Evolutionary conservation across 2,797 vertebrate species (phyloP), one percentile per base, ranked within the genome.

Genomic region (Urosaurus nigricauda): DNA sequence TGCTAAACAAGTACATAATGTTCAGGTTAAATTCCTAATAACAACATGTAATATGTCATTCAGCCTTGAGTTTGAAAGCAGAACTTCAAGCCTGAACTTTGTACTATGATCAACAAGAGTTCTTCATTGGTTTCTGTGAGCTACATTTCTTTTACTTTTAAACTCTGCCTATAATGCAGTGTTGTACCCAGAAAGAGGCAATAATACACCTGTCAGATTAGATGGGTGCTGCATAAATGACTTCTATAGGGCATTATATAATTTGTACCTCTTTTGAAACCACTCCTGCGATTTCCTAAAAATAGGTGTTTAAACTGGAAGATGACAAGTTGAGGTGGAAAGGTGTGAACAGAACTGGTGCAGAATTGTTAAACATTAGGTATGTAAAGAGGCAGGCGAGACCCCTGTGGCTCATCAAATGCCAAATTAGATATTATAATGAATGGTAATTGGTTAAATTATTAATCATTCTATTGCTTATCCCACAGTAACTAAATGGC

Each of bases 391-490:
- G 93, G 87, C 94, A 96, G 96, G 96, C 96, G 88, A 97, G 95
- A 95, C 94, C 92, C 93, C 87, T 82, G 94, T 91, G 94, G 91
- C 96, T 96, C 95, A 94, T 96, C 94, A 96, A 92, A 96, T 95
- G 95, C 95, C 95, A 97, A 95, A 94, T 95, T 96, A 95, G 95
- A 92, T 92, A 94, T 94, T 96, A 92, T 94, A 96, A 97, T 93
- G 89, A 96, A 96, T 94, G 88, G 92, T 96, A 97, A 97, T 96
- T 97, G 94, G 94, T 96, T 96, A 96, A 93, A 95, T 97, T 97
- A 96, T 97, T 97, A 96, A 95, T 95, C 94, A 95, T 95, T 96
- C 94, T 96, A 94, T 96, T 97, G 95, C 96, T 96, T 96, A 97
- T 96, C 94, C 94, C 95, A 95, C 92, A 94, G 94, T 94, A 96